A percentile compares a stretch with the other conserved stretches of the same genome.
phyloP scores from a whole-genome alignment of 23 tunicate genomes.

The Corella eumyota region DNA sequence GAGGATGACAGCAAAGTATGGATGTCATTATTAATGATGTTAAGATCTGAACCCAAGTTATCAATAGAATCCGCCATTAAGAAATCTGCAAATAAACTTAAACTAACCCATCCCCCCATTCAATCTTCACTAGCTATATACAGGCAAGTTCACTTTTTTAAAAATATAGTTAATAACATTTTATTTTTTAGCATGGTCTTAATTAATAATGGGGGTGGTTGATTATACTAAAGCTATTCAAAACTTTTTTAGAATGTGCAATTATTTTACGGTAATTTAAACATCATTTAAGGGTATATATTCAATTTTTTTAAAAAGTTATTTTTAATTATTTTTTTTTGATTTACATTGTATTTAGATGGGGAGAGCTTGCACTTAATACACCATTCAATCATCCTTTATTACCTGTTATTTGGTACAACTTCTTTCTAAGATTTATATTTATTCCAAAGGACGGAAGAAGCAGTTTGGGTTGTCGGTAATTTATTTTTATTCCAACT shows the following conservation, averaged over 20 bases:
- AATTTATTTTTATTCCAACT: neutral
- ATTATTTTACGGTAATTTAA: too few species aligned
- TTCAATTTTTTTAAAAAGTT: neutral
- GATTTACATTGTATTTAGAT: too few species aligned
- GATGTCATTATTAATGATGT: slow-evolving; percentile 29
- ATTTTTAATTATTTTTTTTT: neutral
- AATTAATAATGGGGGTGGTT: too few species aligned
- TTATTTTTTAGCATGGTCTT: too few species aligned
- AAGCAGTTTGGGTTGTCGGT: slow-evolving; percentile 58
- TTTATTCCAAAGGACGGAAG: slow-evolving; percentile 30
- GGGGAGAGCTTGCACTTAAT: slow-evolving; percentile 55
- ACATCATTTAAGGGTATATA: neutral
- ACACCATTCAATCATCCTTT: slow-evolving; percentile 52
- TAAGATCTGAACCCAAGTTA: slow-evolving; percentile 28
- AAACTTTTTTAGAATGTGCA: too few species aligned
- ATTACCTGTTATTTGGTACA: slow-evolving; percentile 44
- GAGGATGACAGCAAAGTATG: slow-evolving; percentile 80
- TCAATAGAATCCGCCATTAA: slow-evolving; percentile 48
- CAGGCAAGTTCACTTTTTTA: slow-evolving; percentile 17
- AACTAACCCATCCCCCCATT: slow-evolving; percentile 23
- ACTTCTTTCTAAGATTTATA: slow-evolving; percentile 63
- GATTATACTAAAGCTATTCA: too few species aligned
- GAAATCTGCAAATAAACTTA: slow-evolving; percentile 24
- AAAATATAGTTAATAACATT: neutral
- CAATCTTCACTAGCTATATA: slow-evolving; percentile 24